A percentile compares a stretch with the other conserved stretches of the same genome.
Evolutionary conservation across 64 coral and sea anemone genomes (phyloP).

Genomic region (Actinia tenebrosa): DNA sequence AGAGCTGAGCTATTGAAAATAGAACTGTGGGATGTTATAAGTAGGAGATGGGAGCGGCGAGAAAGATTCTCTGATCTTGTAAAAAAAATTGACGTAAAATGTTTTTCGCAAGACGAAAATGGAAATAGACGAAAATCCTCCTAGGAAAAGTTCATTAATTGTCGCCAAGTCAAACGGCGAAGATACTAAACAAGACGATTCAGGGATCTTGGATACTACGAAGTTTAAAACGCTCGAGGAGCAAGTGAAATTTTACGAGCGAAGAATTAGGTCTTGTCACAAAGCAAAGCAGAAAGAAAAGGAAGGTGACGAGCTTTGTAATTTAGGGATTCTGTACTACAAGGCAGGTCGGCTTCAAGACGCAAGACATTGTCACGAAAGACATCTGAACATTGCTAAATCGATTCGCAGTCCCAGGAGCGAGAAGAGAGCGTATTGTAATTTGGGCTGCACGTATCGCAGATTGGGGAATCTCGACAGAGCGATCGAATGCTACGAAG

Average conservation of each 20-base stretch:
- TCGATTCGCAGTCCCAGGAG: slow-evolving; percentile 44
- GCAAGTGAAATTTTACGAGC: slow-evolving; percentile 85
- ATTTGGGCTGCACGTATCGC: slow-evolving; percentile 80
- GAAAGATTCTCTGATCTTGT: neutral
- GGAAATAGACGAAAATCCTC: slow-evolving; percentile 2
- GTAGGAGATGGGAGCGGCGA: neutral
- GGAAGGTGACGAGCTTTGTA: slow-evolving; percentile 76
- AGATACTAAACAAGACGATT: neutral
- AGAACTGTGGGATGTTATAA: neutral
- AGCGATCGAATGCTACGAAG: slow-evolving; percentile 81
- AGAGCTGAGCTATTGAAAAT: neutral
- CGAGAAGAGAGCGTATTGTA: slow-evolving; percentile 74
- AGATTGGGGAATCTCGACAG: slow-evolving; percentile 57
- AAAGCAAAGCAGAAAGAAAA: slow-evolving; percentile 70
- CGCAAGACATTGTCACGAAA: slow-evolving; percentile 75
- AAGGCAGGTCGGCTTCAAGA: slow-evolving; percentile 65
- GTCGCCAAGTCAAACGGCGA: neutral
- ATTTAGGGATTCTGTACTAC: slow-evolving; percentile 87
- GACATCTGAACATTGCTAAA: slow-evolving; percentile 62
- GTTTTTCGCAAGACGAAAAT: slow-evolving; percentile 1
- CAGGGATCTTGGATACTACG: neutral
- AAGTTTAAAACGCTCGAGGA: slow-evolving; percentile 60
- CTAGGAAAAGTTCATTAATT: neutral
- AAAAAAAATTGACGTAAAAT: neutral
- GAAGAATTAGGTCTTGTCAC: slow-evolving; percentile 70